Base-by-base conservation (phyloP, 2,888 invertebrate species). In the Eupithecia subumbrata region DNA sequence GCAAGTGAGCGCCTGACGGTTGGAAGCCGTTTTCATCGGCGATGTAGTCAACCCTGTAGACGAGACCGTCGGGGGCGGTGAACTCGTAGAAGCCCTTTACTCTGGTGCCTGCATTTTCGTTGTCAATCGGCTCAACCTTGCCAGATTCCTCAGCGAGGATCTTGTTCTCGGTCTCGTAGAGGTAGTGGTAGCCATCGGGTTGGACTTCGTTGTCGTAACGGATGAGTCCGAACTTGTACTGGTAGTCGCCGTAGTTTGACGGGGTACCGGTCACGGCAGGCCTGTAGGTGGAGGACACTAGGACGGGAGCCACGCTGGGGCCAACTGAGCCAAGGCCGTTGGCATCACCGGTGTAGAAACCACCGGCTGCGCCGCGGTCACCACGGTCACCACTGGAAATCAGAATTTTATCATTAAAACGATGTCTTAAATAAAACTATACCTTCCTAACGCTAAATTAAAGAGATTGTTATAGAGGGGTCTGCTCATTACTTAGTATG, bases 111-210 rank as follows among this genome's bases (percentile, higher is more conserved):
- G 88, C 87, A 16, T 78, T 83, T 69, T 92, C 91, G 66, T 78
- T 89, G 81, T 88, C 88, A n/a, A 91, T 82, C 75, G 88, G 84
- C 79, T 94, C 94, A 1, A 95, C 69, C 60, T 88, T 88, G 48
- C 95, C 95, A 34, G 90, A 86, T 84, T 95, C 95, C 78, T 94
- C 95, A 11, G 93, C 93, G 22, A 92, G 90, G 79, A 95, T 95
- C 77, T 91, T 94, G 87, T 95, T 95, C 78, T 94, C 92, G n/a
- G 95, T 95, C 82, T 95, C 94, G 77, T 94, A 95, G 22, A 93
- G 86, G 83, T 92, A 95, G 83, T 93, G 94, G 86, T 95, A 95
- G 37, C 94, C 93, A 2, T 94, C 94, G 30, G 90, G 86, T 0
- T 72, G 45, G 14, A 91, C 80, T 0, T 94, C 91, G 18, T 82